Evolutionary conservation across 2,797 vertebrate species (phyloP), one percentile per base, ranked within the genome.

Genomic region (Meda fulgida): DNA sequence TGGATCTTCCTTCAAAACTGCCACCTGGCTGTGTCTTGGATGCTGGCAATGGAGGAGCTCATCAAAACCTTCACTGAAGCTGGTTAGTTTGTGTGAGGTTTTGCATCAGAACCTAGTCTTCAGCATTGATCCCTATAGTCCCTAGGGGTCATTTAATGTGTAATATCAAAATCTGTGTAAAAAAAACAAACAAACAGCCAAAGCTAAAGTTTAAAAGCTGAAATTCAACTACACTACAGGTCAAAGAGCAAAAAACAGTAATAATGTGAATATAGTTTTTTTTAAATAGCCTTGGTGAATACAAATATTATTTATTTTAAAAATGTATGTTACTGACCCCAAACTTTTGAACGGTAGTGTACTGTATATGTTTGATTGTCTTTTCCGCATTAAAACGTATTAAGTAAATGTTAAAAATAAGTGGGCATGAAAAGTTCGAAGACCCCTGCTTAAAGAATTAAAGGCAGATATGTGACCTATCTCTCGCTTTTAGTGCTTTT

Each of bases 1-100:
- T 96, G 96, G 96, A 88, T 97, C 73, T 97, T 97, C 89, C 91
- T 97, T 84, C 95, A 97, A 90, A 97, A 97, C 89, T 97, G 95
- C 88, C 96, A 97, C 86, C 93, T 97, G 75, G 95, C 95, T 0
- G 94, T 96, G 18, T 97, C 96, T 65, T 97, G 96, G 96, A 96
- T 96, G 96, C 88, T 96, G 86, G 88, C 95, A 48, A 97, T 97
- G 95, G 96, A 97, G 91, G 96, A 97, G 85, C 93, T 97, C 83
- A 95, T 97, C 88, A 97, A 97, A 94, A 95, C 91, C 69, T 96
- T 97, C 88, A 92, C 92, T 10, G 96, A 97, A 73, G 93, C 95
- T 88, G 95, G 94, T 95, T 91, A 65, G 91, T 93, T 80, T 60
- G 76, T 83, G 43, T 81, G 48, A 75, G 60, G 65, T 43, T 10